A percentile compares a stretch with the other conserved stretches of the same genome.
Evolutionary conservation across 2,113 vertebrate species (phyloP).

Genomic region (Mirounga angustirostris): DNA sequence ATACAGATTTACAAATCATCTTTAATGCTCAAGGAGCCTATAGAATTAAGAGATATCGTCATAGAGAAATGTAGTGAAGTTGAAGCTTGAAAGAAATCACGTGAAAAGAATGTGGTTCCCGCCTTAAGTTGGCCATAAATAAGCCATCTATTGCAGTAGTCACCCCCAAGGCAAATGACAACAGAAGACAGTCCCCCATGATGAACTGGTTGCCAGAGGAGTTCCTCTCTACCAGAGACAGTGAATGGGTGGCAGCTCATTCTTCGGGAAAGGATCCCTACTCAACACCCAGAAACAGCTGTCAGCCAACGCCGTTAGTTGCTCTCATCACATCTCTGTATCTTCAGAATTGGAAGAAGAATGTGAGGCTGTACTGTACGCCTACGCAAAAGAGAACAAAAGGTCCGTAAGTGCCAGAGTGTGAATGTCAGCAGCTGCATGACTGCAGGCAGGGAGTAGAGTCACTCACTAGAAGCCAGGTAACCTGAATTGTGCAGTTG

Average conservation of each 20-base stretch:
- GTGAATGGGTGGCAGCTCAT: not conserved
- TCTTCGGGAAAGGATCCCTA: not conserved
- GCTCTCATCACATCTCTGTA: constrained; percentile 82
- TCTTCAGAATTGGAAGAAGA: constrained; percentile 87
- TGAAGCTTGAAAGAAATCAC: constrained; percentile 1
- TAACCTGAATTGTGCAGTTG: not conserved
- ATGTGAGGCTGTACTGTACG: constrained; percentile 76
- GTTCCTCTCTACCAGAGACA: not conserved
- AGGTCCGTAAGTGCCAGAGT: not conserved
- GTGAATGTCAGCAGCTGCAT: not conserved
- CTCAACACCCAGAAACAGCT: constrained; percentile 22
- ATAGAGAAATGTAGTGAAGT: not conserved
- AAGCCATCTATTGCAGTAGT: not conserved
- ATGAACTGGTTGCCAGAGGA: not conserved
- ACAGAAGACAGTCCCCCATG: not conserved
- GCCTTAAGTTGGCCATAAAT: constrained; percentile 25
- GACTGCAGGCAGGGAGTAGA: not conserved
- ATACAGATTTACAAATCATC: constrained; percentile 12
- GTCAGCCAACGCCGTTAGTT: not conserved
- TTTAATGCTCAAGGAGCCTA: constrained; percentile 17
- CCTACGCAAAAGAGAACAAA: constrained; percentile 77
- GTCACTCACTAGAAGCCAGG: not conserved
- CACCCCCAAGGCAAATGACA: not conserved
- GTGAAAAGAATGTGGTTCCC: not conserved
- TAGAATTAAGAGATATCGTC: constrained; percentile 4